Evolutionary conservation across 2,797 vertebrate genomes (phyloP).

Genomic region (Acestrorhynchus altus): DNA sequence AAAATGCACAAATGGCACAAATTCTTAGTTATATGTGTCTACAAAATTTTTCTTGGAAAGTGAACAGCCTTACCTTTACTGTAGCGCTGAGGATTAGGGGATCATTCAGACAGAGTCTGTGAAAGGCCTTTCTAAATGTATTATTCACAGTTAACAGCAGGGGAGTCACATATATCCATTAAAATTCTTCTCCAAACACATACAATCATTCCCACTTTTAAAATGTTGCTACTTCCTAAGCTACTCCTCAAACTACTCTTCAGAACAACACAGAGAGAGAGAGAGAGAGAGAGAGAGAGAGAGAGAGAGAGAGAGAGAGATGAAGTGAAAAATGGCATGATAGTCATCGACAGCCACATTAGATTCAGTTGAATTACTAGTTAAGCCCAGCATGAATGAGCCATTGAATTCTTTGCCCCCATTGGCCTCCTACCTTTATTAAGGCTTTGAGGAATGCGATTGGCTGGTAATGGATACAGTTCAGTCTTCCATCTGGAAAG

Average conservation of each 20-base stretch:
- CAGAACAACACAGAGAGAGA: conserved; percentile 40
- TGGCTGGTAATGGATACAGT: conserved; percentile 36
- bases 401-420: conserved; percentile 60
- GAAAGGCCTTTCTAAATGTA: background rate
- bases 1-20: no score
- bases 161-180: background rate
- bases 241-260: conserved; percentile 43
- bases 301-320: conserved; percentile 58
- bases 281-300: conserved; percentile 27
- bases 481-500: conserved; percentile 30
- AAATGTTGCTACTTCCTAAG: conserved; percentile 46
- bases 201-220: background rate
- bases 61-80: background rate
- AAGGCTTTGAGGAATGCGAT: conserved; percentile 36
- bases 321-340: conserved; percentile 72
- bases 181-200: conserved; percentile 8
- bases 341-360: conserved; percentile 67
- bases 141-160: background rate
- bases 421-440: conserved; percentile 48
- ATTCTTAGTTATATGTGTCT: no score
- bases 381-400: conserved; percentile 60
- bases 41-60: background rate
- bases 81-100: background rate
- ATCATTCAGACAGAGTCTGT: background rate
- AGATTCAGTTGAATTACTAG: conserved; percentile 70